Evolutionary conservation across 2,113 vertebrate species (phyloP).

Genomic region (Gavia stellata): DNA sequence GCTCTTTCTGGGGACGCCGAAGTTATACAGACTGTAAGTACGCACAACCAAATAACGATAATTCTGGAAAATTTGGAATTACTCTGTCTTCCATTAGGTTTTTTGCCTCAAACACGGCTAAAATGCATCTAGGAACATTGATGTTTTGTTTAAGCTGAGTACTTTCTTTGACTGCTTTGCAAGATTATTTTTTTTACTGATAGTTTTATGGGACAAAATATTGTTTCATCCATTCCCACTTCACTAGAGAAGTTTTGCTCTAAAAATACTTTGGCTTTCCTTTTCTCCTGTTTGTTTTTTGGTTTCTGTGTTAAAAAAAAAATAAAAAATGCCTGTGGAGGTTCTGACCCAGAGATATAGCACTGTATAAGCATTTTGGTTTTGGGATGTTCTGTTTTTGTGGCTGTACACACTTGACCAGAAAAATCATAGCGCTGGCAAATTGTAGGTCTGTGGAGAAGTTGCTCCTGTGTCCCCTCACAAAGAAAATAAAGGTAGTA

Average conservation of each 20-base stretch:
- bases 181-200: background rate
- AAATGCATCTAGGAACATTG: background rate
- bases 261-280: background rate
- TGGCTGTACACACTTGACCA: background rate
- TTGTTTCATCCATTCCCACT: background rate
- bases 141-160: background rate
- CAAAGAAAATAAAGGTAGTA: background rate
- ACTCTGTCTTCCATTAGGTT: background rate
- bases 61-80: background rate
- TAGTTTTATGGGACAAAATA: background rate
- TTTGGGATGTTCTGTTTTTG: background rate
- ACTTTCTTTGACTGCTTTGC: background rate
- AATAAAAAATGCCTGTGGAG: background rate
- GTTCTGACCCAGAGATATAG: background rate
- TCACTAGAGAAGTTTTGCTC: background rate
- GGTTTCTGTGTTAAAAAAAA: background rate
- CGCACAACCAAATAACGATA: background rate
- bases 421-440: background rate
- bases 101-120: background rate
- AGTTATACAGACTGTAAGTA: conserved; percentile 98
- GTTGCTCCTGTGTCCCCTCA: background rate
- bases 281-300: background rate
- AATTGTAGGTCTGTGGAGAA: background rate
- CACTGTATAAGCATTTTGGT: background rate
- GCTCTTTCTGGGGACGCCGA: conserved; percentile 92